Percentiles rank a stretch among this genome's conserved stretches.
Evolutionary conservation across 2,797 vertebrate genomes (phyloP).

Genomic region (Agapornis canus): DNA sequence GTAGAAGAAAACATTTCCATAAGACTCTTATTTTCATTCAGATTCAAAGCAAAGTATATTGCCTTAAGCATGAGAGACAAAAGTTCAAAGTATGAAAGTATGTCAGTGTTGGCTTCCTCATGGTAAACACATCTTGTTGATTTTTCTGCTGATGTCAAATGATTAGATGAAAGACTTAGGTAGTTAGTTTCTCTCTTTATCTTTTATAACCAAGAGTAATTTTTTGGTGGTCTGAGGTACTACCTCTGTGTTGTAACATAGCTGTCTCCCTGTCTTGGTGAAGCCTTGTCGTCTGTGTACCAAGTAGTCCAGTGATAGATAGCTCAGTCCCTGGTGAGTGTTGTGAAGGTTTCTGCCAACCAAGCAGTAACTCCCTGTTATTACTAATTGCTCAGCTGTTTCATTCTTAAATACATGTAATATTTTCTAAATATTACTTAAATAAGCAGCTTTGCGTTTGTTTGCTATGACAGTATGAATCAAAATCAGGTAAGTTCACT

Average conservation of each 20-base stretch:
- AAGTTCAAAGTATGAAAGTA: neutral
- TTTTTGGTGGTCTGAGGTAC: neutral
- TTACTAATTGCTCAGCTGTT: neutral
- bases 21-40: neutral
- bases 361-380: neutral
- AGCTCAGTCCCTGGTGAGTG: neutral
- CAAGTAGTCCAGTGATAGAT: neutral
- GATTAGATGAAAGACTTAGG: neutral
- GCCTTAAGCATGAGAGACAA: neutral
- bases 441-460: neutral
- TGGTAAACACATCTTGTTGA: neutral
- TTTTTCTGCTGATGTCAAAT: neutral
- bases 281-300: neutral
- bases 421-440: neutral
- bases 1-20: neutral
- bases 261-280: neutral
- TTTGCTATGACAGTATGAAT: neutral
- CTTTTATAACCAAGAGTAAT: neutral
- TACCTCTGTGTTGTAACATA: neutral
- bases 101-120: neutral
- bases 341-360: neutral
- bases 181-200: neutral
- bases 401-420: neutral
- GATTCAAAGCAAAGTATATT: neutral
- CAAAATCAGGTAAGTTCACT: conserved; percentile 21